These are phyloP conservation scores for Orestias chungarensis DNA, from an alignment of 2,797 vertebrate species.

Conservation along the genomic window DNA sequence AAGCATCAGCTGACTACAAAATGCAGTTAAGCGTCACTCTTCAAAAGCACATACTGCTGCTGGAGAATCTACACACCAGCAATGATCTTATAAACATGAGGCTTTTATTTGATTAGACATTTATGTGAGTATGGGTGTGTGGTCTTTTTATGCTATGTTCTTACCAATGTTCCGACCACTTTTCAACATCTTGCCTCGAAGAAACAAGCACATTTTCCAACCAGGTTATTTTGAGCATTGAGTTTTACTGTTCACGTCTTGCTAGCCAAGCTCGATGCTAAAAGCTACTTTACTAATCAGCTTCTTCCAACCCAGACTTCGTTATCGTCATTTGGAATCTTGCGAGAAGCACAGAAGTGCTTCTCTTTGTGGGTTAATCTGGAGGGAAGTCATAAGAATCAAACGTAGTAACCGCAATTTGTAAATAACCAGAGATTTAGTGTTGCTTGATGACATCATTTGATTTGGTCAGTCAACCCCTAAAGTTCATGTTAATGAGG, in stretches of 20 bases:
- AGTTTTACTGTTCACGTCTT: constrained; percentile 7
- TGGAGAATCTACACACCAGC: constrained; percentile 14
- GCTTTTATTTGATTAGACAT: constrained; percentile 12
- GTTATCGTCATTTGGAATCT: constrained; percentile 37
- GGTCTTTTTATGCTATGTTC: constrained; percentile 39
- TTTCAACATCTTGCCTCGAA: constrained; percentile 9
- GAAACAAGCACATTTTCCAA: constrained; percentile 10
- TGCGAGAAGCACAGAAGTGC: constrained; percentile 9
- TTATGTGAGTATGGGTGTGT: constrained; percentile 23
- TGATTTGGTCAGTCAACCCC: constrained; percentile 39
- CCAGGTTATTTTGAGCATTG: constrained; percentile 11
- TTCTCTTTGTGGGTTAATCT: constrained; percentile 28
- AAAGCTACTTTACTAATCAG: background rate
- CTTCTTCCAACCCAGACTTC: constrained; percentile 34
- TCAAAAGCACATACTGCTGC: constrained; percentile 18
- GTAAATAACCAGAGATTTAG: constrained; percentile 48
- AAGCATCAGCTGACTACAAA: constrained; percentile 9
- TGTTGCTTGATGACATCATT: constrained; percentile 50
- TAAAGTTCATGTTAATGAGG: constrained; percentile 38
- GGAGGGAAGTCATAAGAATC: constrained; percentile 11
- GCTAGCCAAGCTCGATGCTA: constrained; percentile 3
- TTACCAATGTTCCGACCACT: constrained; percentile 14
- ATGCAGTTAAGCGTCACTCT: constrained; percentile 22
- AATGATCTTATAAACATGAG: constrained; percentile 20
- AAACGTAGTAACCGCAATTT: constrained; percentile 32